phyloP scores from a whole-genome alignment of 2,888 invertebrate species.

The Meganola albula region DNA sequence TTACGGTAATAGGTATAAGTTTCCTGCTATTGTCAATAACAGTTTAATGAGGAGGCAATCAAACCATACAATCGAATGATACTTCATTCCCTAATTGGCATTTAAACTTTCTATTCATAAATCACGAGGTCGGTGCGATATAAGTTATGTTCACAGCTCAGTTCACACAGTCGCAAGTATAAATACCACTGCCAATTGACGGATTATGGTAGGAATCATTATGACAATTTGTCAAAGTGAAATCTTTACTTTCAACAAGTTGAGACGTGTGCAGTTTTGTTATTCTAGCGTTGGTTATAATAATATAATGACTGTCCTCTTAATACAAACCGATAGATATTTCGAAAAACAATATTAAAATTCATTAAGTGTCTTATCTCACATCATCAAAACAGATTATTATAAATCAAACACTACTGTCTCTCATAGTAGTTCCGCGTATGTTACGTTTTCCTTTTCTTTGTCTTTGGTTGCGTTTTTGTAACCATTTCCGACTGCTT shows the following conservation, averaged over 20 bases:
- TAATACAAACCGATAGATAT: no score
- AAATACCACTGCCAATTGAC: conserved; percentile 46
- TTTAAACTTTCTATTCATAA: conserved; percentile 66
- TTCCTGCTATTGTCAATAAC: conserved; percentile 25
- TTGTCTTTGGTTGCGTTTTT: conserved; percentile 68
- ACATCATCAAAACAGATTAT: conserved; percentile 24
- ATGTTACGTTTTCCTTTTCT: conserved; percentile 64
- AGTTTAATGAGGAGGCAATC: conserved; percentile 31
- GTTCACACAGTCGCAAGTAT: conserved; percentile 52
- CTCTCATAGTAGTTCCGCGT: conserved; percentile 53
- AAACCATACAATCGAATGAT: conserved; percentile 33
- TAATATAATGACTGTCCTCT: no score
- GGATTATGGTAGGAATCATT: conserved; percentile 38
- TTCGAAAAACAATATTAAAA: no score
- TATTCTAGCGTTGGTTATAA: conserved; percentile 5
- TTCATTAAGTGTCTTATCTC: no score
- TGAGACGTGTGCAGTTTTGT: conserved; percentile 11
- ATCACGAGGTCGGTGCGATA: conserved; percentile 46
- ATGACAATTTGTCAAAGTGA: conserved; percentile 43
- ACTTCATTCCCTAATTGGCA: conserved; percentile 44
- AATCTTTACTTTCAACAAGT: conserved; percentile 36
- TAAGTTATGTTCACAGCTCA: conserved; percentile 53
- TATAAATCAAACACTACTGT: conserved; percentile 33
- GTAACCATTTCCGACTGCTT: conserved; percentile 68
- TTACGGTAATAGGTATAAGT: conserved; percentile 7